Percentiles rank a stretch among this genome's conserved stretches.
These are phyloP conservation scores for Rhyzopertha dominica DNA, from an alignment of 1,140 invertebrate species.

Conservation along the genomic window DNA sequence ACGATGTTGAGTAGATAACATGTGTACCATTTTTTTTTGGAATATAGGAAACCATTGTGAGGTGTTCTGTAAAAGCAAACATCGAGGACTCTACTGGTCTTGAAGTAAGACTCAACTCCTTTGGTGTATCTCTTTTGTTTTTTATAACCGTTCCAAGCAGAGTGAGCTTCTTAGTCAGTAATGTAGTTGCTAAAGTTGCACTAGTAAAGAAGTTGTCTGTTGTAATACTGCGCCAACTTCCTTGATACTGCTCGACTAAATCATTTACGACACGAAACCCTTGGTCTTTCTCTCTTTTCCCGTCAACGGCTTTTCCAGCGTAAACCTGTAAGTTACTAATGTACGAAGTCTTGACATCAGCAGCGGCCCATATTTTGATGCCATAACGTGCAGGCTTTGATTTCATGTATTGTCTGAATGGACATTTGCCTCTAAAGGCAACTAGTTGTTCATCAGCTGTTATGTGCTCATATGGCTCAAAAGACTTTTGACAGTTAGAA, in stretches of 20 bases:
- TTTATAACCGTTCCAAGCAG: constrained; percentile 35
- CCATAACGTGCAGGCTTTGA: constrained; percentile 47
- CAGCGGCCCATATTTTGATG: constrained; percentile 44
- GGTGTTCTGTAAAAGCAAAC: constrained; percentile 32
- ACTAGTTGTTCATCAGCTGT: constrained; percentile 42
- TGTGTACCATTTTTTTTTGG: constrained; percentile 30
- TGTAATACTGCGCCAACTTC: too few species aligned
- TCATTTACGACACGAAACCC: too few species aligned
- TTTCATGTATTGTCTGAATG: constrained; percentile 44
- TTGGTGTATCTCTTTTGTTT: constrained; percentile 20
- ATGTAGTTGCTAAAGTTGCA: too few species aligned
- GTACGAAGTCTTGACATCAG: constrained; percentile 36
- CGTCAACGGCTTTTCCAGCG: constrained; percentile 21
- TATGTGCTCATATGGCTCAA: constrained; percentile 26
- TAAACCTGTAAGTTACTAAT: constrained; percentile 14
- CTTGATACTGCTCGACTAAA: too few species aligned
- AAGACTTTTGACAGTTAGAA: constrained; percentile 29
- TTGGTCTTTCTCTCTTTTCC: constrained; percentile 8
- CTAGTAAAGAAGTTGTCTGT: too few species aligned
- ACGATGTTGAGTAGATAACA: constrained; percentile 31
- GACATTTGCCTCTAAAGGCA: constrained; percentile 40
- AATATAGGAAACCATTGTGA: constrained; percentile 30
- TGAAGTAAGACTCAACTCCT: neutral
- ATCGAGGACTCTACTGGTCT: constrained; percentile 18
- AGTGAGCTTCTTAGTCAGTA: constrained; percentile 26